Evolutionary conservation across 1,140 invertebrate species (phyloP), one percentile per base, ranked within the genome.

Genomic region (Solenopsis fugax): DNA sequence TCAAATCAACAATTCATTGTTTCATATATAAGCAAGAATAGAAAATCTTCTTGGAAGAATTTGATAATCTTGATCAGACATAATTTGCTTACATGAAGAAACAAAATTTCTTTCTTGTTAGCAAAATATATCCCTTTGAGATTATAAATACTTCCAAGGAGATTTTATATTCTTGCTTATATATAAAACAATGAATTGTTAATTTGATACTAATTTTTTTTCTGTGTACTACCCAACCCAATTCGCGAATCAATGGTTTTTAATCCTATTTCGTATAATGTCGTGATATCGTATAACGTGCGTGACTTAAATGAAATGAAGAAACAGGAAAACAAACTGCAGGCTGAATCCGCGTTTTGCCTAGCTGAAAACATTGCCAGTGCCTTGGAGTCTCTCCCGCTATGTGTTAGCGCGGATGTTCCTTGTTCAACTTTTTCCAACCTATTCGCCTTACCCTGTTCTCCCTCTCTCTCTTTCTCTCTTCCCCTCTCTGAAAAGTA

Each of bases 311-410:
- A 73, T 18, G 24, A 72, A 48, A 82, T 13, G 67, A 82, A 58
- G 76, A 78, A 58, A 82, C 67, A 34, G 54, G 75, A 67, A 87
- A 89, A 89, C 80, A 90, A 76, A 75, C 86, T 87, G 67, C 85
- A 87, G 78, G 50, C 48, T 71, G n/a, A 54, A 52, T 37, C 73
- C 58, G 29, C 16, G 34, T 82, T 54, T 78, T 76, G 13, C 24
- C 54, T 37, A 24, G n/a, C 56, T 75, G 82, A 89, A 85, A 90
- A 85, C 29, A 29, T 29, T 29, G 29, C 4, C 80, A 60, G 62
- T 77, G 75, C 78, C 75, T 87, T 77, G 54, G 67, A 78, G 24
- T 78, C 62, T 73, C 62, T 60, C 56, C 75, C 24, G 16, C 85
- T 52, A 6, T 65, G 41, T 18, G 54, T 73, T 34, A 29, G 80